Conservation (phyloP, 2,797 vertebrate species). For the Pelochelys cantorii region DNA sequence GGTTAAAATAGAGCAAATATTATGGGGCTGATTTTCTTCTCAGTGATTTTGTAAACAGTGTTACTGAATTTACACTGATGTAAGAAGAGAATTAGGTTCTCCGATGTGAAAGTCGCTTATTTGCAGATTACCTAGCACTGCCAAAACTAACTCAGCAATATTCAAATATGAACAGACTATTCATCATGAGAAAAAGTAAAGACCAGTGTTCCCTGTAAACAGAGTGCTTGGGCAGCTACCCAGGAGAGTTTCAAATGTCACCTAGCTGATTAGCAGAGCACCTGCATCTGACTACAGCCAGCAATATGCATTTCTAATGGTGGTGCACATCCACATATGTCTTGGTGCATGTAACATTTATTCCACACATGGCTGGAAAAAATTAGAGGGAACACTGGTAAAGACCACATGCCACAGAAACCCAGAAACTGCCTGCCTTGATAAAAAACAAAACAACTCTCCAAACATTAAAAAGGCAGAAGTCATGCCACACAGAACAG, state of each 20-base stretch:
- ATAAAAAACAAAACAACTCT: neutral
- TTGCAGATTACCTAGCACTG: neutral
- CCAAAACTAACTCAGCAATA: neutral
- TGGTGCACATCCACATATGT: no score
- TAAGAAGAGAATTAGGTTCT: neutral
- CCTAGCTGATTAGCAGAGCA: no score
- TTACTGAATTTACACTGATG: neutral
- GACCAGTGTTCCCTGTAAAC: no score
- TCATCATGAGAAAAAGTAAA: no score
- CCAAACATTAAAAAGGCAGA: neutral
- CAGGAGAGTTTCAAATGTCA: no score
- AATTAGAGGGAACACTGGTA: neutral
- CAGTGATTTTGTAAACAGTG: neutral
- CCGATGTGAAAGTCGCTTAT: neutral
- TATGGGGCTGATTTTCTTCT: neutral
- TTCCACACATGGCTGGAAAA: no score
- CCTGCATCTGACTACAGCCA: no score
- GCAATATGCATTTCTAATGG: no score
- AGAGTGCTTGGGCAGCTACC: no score
- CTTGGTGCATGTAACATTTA: no score
- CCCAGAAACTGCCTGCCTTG: neutral
- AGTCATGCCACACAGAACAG: neutral
- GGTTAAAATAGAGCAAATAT: neutral
- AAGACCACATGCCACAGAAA: neutral
- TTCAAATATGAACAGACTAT: neutral